Evolutionary conservation across 1,140 invertebrate species (phyloP).

Genomic region (Anastatus disparis): DNA sequence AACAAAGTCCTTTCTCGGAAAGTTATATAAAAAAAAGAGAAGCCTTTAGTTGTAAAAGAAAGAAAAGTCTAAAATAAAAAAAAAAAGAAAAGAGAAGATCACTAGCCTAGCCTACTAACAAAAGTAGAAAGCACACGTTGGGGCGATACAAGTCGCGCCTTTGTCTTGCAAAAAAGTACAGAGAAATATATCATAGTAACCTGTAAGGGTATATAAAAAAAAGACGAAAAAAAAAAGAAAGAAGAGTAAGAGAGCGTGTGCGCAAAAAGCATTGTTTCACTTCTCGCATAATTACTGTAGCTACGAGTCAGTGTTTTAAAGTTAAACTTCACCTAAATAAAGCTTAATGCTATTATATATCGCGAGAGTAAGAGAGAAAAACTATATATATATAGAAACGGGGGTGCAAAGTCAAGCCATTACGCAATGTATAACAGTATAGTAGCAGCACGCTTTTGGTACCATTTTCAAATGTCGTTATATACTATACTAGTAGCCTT

Average conservation of each 20-base stretch:
- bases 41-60: not conserved
- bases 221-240: too few relatives aligned
- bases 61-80: slow-evolving; percentile 18
- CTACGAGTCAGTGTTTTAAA: slow-evolving; percentile 66
- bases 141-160: slow-evolving; percentile 58
- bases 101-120: not conserved
- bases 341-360: slow-evolving; percentile 67
- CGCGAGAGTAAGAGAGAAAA: slow-evolving; percentile 47
- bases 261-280: slow-evolving; percentile 63
- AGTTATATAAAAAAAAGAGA: too few relatives aligned
- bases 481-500: slow-evolving; percentile 28
- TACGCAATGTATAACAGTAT: too few relatives aligned
- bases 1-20: not conserved
- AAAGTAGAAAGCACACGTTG: slow-evolving; percentile 7
- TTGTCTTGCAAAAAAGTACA: slow-evolving; percentile 59
- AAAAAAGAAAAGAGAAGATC: not conserved
- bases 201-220: too few relatives aligned
- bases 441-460: slow-evolving; percentile 44
- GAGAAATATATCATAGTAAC: slow-evolving; percentile 23
- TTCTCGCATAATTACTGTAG: slow-evolving; percentile 66
- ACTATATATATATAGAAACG: too few relatives aligned
- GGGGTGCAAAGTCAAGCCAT: slow-evolving; percentile 45
- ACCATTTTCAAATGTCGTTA: slow-evolving; percentile 59
- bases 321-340: slow-evolving; percentile 67
- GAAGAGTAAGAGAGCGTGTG: slow-evolving; percentile 42